Percentiles rank a stretch among this genome's conserved stretches.
Evolutionary conservation across 2,113 vertebrate genomes (phyloP).

Genomic region (Perccottus glenii): DNA sequence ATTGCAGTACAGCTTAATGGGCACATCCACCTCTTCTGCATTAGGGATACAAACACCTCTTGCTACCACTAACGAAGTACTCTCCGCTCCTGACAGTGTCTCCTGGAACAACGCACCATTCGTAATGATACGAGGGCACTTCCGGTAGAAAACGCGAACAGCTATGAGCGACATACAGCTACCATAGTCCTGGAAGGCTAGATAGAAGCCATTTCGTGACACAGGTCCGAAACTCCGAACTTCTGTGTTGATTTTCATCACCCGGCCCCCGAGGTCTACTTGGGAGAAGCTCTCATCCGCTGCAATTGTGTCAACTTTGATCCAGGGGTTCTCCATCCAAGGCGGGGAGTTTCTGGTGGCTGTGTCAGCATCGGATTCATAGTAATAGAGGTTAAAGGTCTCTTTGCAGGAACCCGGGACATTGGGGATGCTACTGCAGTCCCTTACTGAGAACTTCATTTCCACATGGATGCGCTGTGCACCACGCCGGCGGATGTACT

Average conservation of each 20-base stretch:
- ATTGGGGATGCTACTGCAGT: slow-evolving; percentile 97
- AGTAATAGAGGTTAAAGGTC: slow-evolving; percentile 98
- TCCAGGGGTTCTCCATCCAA: slow-evolving; percentile 99
- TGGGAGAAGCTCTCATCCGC: slow-evolving; percentile 98
- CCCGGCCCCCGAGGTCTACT: slow-evolving; percentile 93
- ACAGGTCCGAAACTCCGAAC: slow-evolving; percentile 96
- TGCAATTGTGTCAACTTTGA: slow-evolving; percentile 97
- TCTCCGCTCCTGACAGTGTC: slow-evolving; percentile 93
- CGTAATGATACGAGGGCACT: slow-evolving; percentile 91
- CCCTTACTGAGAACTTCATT: slow-evolving; percentile 98
- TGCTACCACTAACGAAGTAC: slow-evolving; percentile 93
- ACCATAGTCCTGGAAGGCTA: slow-evolving; percentile 98
- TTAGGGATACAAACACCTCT: slow-evolving; percentile 92
- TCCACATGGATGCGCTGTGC: slow-evolving; percentile 97
- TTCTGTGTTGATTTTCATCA: slow-evolving; percentile 99
- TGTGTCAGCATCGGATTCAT: slow-evolving; percentile 88
- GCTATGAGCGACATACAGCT: slow-evolving; percentile 99
- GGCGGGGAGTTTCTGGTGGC: slow-evolving; percentile 90
- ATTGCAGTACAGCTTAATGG: slow-evolving; percentile 98
- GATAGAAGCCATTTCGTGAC: slow-evolving; percentile 92
- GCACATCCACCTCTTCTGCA: slow-evolving; percentile 95
- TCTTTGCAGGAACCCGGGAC: slow-evolving; percentile 98
- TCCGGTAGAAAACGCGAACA: slow-evolving; percentile 95
- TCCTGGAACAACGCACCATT: slow-evolving; percentile 95
- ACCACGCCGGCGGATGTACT: slow-evolving; percentile 91